Conservation (phyloP, 2,113 vertebrate genomes). For the Gallinago media region DNA sequence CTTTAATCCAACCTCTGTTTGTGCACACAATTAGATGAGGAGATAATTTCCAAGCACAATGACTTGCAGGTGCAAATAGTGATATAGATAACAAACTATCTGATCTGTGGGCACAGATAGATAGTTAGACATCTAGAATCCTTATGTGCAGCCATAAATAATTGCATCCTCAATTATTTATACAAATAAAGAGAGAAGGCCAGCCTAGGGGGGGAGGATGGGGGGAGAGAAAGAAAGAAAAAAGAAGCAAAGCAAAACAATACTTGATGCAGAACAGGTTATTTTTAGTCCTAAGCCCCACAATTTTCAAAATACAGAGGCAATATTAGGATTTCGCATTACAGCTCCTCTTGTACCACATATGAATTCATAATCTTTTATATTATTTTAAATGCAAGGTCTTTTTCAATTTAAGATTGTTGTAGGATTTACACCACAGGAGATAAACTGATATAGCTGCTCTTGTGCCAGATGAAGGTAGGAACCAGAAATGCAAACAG, state of each 20-base stretch:
- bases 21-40: constrained; percentile 63
- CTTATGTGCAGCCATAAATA: constrained; percentile 67
- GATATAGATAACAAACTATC: constrained; percentile 71
- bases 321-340: neutral
- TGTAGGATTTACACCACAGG: neutral
- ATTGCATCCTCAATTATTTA: constrained; percentile 67
- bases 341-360: neutral
- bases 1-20: constrained; percentile 54
- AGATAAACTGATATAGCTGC: neutral
- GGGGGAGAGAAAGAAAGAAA: neutral
- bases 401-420: neutral
- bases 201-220: neutral
- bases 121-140: constrained; percentile 68
- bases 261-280: neutral
- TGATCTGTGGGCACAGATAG: constrained; percentile 63
- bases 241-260: neutral
- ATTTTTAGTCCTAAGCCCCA: neutral
- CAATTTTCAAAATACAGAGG: neutral
- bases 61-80: constrained; percentile 68
- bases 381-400: neutral
- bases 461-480: neutral
- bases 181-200: constrained; percentile 55
- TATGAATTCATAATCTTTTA: neutral
- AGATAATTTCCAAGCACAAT: constrained; percentile 67
- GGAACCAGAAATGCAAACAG: neutral